Conservation (phyloP, 2,888 invertebrate genomes). For the Hermaeophaga mercurialis region DNA sequence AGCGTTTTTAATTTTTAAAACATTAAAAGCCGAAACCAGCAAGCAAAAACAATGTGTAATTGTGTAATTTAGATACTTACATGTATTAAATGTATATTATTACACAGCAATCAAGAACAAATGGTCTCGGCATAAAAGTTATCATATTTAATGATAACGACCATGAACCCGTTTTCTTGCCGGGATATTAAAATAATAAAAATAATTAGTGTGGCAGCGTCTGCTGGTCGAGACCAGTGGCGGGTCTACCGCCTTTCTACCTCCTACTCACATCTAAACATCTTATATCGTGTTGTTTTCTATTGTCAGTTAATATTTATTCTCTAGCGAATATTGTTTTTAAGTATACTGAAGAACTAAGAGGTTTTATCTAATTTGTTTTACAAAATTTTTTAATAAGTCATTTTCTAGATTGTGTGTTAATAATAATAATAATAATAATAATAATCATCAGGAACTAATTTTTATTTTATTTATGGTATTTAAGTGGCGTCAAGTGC, state of each 20-base stretch:
- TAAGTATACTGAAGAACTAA: too few species aligned
- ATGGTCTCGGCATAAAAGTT: conserved; percentile 57
- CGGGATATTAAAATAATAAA: conserved; percentile 59
- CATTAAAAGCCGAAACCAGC: conserved; percentile 39
- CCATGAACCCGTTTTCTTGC: conserved; percentile 59
- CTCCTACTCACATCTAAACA: too few species aligned
- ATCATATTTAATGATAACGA: conserved; percentile 60
- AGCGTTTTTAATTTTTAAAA: conserved; percentile 27
- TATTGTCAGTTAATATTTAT: too few species aligned
- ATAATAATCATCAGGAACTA: too few species aligned
- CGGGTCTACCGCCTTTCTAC: conserved; percentile 20
- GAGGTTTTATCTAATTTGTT: too few species aligned
- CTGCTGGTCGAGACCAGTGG: conserved; percentile 45
- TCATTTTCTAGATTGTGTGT: too few species aligned
- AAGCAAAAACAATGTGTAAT: conserved; percentile 46
- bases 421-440: too few species aligned
- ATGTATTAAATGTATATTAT: conserved; percentile 55
- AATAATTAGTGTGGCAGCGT: conserved; percentile 54
- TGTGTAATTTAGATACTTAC: conserved; percentile 51
- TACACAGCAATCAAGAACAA: conserved; percentile 57
- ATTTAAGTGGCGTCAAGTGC: too few species aligned
- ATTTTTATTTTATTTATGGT: too few species aligned
- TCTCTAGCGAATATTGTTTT: too few species aligned
- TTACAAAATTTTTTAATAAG: too few species aligned
- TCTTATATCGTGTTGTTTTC: too few species aligned